Conservation (phyloP, 2,888 invertebrate species). For the Halictus quadricinctus region DNA sequence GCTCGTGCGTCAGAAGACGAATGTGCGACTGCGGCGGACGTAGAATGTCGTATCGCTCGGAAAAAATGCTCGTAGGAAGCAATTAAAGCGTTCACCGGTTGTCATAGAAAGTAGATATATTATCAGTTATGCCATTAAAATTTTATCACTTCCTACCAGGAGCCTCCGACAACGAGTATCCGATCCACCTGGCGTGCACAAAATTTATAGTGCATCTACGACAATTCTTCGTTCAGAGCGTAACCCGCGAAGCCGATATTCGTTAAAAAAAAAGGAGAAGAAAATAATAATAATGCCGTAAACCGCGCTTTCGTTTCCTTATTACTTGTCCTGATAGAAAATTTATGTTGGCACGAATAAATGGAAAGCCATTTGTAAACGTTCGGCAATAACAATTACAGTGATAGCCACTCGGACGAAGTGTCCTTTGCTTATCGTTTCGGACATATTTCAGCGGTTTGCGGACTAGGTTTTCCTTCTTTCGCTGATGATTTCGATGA, state of each 20-base stretch:
- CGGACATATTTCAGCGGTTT: no score
- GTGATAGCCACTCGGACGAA: no score
- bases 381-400: neutral
- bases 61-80: constrained; percentile 16
- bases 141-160: constrained; percentile 51
- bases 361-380: neutral
- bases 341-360: neutral
- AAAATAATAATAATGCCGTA: neutral
- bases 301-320: neutral
- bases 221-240: neutral
- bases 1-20: neutral
- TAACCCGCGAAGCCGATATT: neutral
- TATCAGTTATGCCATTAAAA: constrained; percentile 30
- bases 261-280: neutral
- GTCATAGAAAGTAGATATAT: constrained; percentile 44
- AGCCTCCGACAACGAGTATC: constrained; percentile 26
- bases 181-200: neutral
- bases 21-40: neutral
- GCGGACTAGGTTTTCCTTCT: no score
- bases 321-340: neutral
- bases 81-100: constrained; percentile 35
- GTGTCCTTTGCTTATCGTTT: no score
- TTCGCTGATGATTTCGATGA: no score
- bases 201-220: constrained; percentile 28
- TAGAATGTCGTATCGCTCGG: neutral